These are phyloP conservation scores for Syncerus caffer DNA, from an alignment of 2,797 vertebrate genomes.

Conservation along the genomic window DNA sequence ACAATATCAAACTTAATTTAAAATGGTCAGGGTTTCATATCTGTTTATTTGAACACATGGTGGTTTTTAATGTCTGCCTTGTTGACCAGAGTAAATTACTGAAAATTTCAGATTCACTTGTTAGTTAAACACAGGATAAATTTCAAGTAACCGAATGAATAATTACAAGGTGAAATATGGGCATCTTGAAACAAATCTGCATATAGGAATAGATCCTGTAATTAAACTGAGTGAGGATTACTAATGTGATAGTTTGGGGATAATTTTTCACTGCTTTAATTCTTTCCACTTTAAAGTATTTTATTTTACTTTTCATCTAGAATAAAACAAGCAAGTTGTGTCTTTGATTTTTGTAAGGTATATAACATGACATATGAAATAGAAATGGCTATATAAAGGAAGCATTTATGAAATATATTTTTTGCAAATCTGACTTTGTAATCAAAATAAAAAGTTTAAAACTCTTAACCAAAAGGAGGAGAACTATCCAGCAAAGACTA, in stretches of 20 bases:
- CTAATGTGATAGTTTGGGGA: background rate
- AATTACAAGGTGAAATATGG: background rate
- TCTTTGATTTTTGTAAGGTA: background rate
- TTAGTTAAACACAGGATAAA: background rate
- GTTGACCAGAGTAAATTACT: background rate
- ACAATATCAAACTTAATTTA: background rate
- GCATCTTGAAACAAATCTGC: background rate
- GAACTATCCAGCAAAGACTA: background rate
- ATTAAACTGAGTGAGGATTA: background rate
- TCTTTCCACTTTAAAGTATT: background rate
- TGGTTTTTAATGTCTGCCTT: background rate
- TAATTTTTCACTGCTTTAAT: background rate
- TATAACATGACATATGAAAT: background rate
- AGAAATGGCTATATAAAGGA: background rate
- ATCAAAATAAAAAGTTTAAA: background rate
- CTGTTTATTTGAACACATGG: background rate
- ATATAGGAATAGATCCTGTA: background rate
- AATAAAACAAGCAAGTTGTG: background rate
- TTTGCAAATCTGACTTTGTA: background rate
- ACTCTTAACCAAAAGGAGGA: background rate
- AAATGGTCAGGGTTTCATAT: background rate
- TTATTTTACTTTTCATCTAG: background rate
- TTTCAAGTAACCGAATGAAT: background rate
- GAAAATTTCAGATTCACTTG: background rate
- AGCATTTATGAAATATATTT: background rate